A percentile compares a stretch with the other conserved stretches of the same genome.
phyloP scores from a whole-genome alignment of 2,888 invertebrate species.

The Linnaemya vulpina region DNA sequence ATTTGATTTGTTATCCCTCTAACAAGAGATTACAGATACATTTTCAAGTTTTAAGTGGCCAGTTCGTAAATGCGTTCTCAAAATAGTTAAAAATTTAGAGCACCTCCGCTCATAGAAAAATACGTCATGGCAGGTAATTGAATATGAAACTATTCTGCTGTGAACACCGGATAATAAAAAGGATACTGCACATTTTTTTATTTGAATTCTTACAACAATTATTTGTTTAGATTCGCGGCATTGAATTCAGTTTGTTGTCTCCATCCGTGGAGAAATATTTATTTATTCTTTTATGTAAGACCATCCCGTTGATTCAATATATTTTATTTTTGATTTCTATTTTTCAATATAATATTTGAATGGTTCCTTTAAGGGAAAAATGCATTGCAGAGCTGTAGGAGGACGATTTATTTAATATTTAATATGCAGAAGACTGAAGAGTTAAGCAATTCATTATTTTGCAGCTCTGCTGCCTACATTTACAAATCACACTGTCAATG shows the following conservation, averaged over 20 bases:
- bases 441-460: too few relatives aligned
- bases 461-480: slow-evolving; percentile 1
- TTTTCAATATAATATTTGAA: slow-evolving; percentile 27
- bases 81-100: too few relatives aligned
- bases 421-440: too few relatives aligned
- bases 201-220: slow-evolving; percentile 51
- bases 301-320: slow-evolving; percentile 76
- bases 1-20: too few relatives aligned
- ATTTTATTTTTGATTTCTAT: not conserved
- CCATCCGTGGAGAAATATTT: not conserved
- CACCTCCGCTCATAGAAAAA: too few relatives aligned
- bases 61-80: too few relatives aligned
- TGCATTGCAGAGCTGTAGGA: not conserved
- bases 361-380: slow-evolving; percentile 14
- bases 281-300: slow-evolving; percentile 66
- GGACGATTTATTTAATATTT: too few relatives aligned
- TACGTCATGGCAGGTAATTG: too few relatives aligned
- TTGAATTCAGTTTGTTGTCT: slow-evolving; percentile 58
- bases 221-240: slow-evolving; percentile 68
- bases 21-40: too few relatives aligned
- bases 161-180: slow-evolving; percentile 42
- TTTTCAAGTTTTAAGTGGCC: too few relatives aligned
- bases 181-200: slow-evolving; percentile 40
- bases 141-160: too few relatives aligned
- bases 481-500: slow-evolving; percentile 10